Conservation (phyloP, 2,888 invertebrate species). For the Nebria salina region DNA sequence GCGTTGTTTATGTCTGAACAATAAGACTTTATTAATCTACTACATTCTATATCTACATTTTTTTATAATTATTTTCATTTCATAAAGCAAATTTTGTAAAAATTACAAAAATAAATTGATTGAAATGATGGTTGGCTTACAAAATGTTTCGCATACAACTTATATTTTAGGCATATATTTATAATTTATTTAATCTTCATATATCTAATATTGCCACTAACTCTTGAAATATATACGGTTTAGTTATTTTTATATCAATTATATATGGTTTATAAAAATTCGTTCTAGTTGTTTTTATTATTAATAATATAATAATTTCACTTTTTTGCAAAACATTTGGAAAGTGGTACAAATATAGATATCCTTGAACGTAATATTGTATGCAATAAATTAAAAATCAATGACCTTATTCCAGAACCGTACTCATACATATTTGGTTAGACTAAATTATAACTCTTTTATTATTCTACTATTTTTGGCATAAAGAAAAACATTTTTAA, state of each 20-base stretch:
- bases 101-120: no score
- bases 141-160: no score
- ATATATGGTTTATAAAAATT: neutral
- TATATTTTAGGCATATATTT: no score
- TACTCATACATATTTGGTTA: neutral
- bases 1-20: constrained; percentile 25
- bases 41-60: neutral
- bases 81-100: no score
- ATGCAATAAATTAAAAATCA: neutral
- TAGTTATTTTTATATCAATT: no score
- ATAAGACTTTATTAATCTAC: neutral
- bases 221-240: no score
- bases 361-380: neutral
- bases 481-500: no score
- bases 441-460: neutral
- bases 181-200: no score
- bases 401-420: neutral
- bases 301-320: neutral
- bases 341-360: constrained; percentile 11
- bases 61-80: no score
- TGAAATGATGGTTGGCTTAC: no score
- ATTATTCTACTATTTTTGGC: no score
- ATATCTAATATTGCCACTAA: no score
- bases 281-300: neutral
- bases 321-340: constrained; percentile 14